Conservation (phyloP, 2,888 invertebrate genomes). For the Callosobruchus maculatus region DNA sequence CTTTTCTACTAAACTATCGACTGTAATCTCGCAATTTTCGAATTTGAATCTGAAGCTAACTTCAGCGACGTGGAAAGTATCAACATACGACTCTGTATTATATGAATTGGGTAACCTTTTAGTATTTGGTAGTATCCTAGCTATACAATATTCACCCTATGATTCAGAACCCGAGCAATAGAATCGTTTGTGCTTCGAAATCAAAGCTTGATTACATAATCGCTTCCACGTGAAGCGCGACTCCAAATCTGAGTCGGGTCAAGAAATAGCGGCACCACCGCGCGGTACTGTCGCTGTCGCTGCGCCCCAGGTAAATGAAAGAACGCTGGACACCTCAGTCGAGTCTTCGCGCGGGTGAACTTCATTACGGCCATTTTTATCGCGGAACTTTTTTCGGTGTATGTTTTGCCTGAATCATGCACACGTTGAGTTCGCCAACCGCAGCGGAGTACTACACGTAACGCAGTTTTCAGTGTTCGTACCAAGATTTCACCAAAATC, state of each 20-base stretch:
- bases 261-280: background rate
- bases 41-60: too few species aligned
- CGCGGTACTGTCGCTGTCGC: constrained; percentile 22
- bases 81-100: too few species aligned
- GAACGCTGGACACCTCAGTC: constrained; percentile 32
- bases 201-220: background rate
- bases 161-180: background rate
- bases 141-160: too few species aligned
- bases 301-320: constrained; percentile 41
- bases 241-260: background rate
- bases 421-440: constrained; percentile 24
- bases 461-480: background rate
- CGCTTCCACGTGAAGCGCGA: background rate
- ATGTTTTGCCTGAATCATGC: constrained; percentile 10
- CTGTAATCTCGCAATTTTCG: too few species aligned
- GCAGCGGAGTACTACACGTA: constrained; percentile 12
- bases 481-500: background rate
- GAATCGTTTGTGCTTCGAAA: background rate
- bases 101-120: too few species aligned
- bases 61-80: too few species aligned
- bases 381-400: background rate
- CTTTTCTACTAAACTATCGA: too few species aligned
- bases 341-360: constrained; percentile 42
- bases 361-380: constrained; percentile 14
- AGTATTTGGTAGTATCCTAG: too few species aligned